These are phyloP conservation scores for Bursaphelenchus mucronatus DNA, from an alignment of 1,140 invertebrate genomes.

Conservation along the genomic window DNA sequence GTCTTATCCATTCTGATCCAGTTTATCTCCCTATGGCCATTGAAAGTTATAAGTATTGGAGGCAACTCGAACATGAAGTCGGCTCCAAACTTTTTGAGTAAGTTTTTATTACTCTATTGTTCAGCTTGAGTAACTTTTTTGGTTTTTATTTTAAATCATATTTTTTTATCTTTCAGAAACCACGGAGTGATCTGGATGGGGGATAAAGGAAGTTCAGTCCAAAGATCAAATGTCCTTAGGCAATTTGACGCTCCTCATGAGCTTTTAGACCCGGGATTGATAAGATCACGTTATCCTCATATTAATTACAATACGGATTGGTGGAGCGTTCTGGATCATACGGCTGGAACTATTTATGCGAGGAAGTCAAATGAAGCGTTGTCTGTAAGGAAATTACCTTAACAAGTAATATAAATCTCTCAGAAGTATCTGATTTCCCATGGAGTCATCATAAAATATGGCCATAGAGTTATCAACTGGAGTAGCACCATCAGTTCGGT, in stretches of 20 bases:
- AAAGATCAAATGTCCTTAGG: conserved; percentile 28
- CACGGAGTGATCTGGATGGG: conserved; percentile 48
- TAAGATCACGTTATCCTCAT: conserved; percentile 38
- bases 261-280: conserved; percentile 18
- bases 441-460: conserved; percentile 9
- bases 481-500: background rate
- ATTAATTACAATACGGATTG: conserved; percentile 37
- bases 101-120: conserved; percentile 13
- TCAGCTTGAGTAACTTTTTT: background rate
- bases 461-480: conserved; percentile 7
- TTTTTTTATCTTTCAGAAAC: conserved; percentile 20
- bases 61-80: conserved; percentile 21
- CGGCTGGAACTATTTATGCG: conserved; percentile 38
- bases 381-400: conserved; percentile 21
- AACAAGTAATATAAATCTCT: background rate
- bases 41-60: conserved; percentile 35
- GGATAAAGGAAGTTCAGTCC: conserved; percentile 19
- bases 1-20: conserved; percentile 25
- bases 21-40: conserved; percentile 43
- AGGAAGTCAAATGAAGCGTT: conserved; percentile 36
- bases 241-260: conserved; percentile 19
- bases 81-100: conserved; percentile 28
- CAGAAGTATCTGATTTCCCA: background rate
- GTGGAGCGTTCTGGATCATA: conserved; percentile 40
- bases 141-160: conserved; percentile 7